Evolutionary conservation across 2,888 invertebrate species (phyloP).

Genomic region (Clitarchus hookeri): DNA sequence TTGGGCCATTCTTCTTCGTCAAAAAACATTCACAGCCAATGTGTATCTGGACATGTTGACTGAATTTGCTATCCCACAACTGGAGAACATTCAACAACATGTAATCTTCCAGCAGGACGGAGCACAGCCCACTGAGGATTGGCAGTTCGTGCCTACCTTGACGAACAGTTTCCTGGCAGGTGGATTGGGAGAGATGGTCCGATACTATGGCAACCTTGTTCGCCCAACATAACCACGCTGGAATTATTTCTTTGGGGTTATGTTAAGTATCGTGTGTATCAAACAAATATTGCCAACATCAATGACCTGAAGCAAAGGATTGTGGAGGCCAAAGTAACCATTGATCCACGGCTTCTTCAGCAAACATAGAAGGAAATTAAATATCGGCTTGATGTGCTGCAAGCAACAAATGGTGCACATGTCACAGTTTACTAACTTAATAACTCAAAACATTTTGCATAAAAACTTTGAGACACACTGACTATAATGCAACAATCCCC

Average conservation of each 20-base stretch:
- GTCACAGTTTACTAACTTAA: neutral
- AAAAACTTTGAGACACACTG: neutral
- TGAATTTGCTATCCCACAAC: neutral
- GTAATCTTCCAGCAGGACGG: neutral
- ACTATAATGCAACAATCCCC: neutral
- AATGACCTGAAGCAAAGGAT: neutral
- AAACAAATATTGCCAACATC: neutral
- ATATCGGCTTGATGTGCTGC: neutral
- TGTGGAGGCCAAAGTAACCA: neutral
- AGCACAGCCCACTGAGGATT: neutral
- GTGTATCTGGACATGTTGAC: neutral
- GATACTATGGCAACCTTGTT: neutral
- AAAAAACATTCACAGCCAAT: neutral
- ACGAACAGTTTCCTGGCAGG: neutral
- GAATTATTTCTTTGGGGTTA: neutral
- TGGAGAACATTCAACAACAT: neutral
- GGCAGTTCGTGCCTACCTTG: neutral
- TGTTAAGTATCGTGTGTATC: no score
- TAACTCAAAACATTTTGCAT: neutral
- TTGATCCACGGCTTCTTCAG: neutral
- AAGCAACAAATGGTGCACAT: neutral
- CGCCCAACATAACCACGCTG: neutral
- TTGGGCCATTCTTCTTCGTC: conserved; percentile 8
- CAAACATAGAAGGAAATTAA: neutral
- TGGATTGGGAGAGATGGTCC: neutral